phyloP scores from a whole-genome alignment of 1,140 invertebrate genomes.

The Charaxes varanes region DNA sequence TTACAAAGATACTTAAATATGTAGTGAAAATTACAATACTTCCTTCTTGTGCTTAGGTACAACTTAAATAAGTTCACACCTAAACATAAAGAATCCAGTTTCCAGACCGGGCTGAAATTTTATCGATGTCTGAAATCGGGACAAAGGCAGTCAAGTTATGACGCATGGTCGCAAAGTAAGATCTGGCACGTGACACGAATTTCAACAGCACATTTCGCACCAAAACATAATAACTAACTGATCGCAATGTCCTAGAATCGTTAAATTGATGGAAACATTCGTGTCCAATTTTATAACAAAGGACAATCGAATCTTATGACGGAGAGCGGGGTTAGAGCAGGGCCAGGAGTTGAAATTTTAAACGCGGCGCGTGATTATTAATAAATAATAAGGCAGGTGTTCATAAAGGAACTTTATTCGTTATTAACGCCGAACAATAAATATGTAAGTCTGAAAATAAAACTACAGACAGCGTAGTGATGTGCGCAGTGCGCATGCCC shows the following conservation, averaged over 20 bases:
- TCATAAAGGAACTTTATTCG: constrained; percentile 11
- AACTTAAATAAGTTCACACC: too few relatives aligned
- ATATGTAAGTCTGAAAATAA: constrained; percentile 25
- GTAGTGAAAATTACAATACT: too few relatives aligned
- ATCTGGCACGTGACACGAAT: too few relatives aligned
- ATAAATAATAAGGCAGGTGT: constrained; percentile 4
- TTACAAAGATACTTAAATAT: too few relatives aligned
- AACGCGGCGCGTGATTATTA: background rate
- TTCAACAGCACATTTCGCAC: too few relatives aligned
- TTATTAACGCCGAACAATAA: constrained; percentile 17
- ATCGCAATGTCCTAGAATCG: background rate
- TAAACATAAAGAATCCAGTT: too few relatives aligned
- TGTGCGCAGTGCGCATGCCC: constrained; percentile 50
- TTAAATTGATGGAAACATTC: background rate
- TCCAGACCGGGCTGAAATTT: too few relatives aligned
- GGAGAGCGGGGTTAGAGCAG: background rate
- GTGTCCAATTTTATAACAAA: background rate
- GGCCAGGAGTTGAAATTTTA: background rate
- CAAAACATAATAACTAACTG: background rate
- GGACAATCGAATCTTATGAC: constrained; percentile 1
- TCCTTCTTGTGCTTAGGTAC: too few relatives aligned
- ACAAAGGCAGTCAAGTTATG: too few relatives aligned
- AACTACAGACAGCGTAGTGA: constrained; percentile 28
- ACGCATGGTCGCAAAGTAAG: too few relatives aligned
- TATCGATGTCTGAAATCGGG: too few relatives aligned